A percentile compares a stretch with the other conserved stretches of the same genome.
Evolutionary conservation across 2,888 invertebrate genomes (phyloP).

Genomic region (Melinopterus prodromus): DNA sequence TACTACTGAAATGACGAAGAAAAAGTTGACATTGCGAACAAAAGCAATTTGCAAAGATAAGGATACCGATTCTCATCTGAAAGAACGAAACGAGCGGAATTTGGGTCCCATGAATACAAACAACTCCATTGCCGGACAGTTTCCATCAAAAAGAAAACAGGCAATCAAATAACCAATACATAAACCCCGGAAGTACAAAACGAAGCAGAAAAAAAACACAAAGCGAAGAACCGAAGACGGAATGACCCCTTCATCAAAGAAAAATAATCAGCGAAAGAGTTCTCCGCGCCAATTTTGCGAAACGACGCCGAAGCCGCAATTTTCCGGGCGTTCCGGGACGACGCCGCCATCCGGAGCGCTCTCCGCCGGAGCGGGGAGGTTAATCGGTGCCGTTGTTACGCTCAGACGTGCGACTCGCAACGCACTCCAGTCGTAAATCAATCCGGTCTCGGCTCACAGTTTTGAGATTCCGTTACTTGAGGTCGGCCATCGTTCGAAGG

Average conservation of each 20-base stretch:
- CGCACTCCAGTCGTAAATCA: conserved; percentile 18
- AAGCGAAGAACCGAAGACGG: background rate
- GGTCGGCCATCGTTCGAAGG: background rate
- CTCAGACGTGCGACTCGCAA: conserved; percentile 17
- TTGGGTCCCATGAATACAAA: background rate
- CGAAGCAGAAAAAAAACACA: background rate
- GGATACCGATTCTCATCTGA: background rate
- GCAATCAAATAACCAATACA: background rate
- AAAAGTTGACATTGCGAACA: too few relatives aligned
- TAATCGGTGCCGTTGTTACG: conserved; percentile 19
- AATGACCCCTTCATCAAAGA: conserved; percentile 4
- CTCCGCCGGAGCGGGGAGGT: background rate
- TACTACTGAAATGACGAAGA: too few relatives aligned
- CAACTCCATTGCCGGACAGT: background rate
- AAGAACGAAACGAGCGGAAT: background rate
- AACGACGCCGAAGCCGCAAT: background rate
- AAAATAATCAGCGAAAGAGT: background rate
- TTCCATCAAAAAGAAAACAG: background rate
- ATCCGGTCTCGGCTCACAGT: conserved; percentile 5
- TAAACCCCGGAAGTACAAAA: background rate
- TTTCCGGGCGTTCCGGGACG: background rate
- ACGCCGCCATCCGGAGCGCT: background rate
- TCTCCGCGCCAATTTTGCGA: background rate
- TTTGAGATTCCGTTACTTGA: conserved; percentile 4
- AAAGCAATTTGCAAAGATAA: too few relatives aligned